Conservation (phyloP, 2,888 invertebrate species). For the Arrhopalites spinosus region DNA sequence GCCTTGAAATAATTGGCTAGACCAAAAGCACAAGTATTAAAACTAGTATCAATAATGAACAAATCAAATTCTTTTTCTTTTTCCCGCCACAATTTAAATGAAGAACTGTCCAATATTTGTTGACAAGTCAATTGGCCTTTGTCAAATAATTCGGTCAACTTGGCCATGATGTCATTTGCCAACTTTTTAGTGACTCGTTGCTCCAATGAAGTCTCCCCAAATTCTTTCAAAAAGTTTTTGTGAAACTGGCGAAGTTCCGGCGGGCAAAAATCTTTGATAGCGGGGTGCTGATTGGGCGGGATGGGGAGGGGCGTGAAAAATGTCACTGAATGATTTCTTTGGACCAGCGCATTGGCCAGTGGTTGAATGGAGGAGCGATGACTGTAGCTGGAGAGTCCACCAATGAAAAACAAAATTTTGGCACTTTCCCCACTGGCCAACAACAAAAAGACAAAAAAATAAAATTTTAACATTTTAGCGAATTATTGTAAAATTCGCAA, state of each 20-base stretch:
- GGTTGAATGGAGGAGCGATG: too few species aligned
- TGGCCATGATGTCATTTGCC: neutral
- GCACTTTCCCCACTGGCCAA: too few species aligned
- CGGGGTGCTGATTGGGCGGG: neutral
- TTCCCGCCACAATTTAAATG: neutral
- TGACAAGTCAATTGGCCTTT: neutral
- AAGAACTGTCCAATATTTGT: neutral
- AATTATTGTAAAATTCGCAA: too few species aligned
- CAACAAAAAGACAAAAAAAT: too few species aligned
- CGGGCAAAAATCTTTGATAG: neutral
- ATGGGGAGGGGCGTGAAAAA: too few species aligned
- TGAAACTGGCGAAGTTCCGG: neutral
- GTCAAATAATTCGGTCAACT: neutral
- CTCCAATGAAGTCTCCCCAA: neutral
- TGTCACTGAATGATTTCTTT: too few species aligned
- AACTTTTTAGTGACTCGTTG: neutral
- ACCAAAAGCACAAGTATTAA: neutral
- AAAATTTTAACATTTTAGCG: too few species aligned
- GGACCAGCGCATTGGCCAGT: too few species aligned
- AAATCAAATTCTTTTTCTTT: neutral
- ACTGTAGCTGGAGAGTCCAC: too few species aligned
- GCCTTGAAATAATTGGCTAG: neutral
- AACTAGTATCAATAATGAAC: neutral
- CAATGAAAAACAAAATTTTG: too few species aligned
- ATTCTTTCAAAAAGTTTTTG: neutral